These are phyloP conservation scores for Drosophila mimica DNA, from an alignment of 2,888 invertebrate species.

Conservation along the genomic window DNA sequence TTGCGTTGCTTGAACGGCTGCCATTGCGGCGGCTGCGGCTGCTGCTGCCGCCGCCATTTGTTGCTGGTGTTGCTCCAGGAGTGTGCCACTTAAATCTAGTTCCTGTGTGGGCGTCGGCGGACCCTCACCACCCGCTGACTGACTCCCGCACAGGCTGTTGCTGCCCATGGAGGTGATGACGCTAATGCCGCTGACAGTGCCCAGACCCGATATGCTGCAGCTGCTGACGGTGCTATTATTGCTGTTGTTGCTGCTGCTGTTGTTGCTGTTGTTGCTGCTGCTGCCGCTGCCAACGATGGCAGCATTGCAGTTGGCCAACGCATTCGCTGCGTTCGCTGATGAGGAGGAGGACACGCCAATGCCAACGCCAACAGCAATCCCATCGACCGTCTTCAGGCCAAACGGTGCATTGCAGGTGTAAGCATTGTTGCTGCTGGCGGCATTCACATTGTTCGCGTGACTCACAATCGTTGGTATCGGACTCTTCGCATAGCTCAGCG, in stretches of 20 bases:
- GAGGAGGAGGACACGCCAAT: conserved; percentile 40
- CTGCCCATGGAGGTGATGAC: conserved; percentile 78
- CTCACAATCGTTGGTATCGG: conserved; percentile 79
- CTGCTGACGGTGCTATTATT: conserved; percentile 50
- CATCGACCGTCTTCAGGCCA: conserved; percentile 83
- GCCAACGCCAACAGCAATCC: conserved; percentile 46
- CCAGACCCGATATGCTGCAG: conserved; percentile 60
- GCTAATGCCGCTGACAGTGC: conserved; percentile 71
- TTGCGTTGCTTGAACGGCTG: conserved; percentile 54
- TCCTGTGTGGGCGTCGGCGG: conserved; percentile 93
- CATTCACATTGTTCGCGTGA: conserved; percentile 70
- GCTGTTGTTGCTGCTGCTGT: conserved; percentile 53
- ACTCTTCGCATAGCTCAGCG: conserved; percentile 84
- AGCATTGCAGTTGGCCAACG: conserved; percentile 43
- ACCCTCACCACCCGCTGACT: conserved; percentile 86
- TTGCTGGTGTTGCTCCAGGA: conserved; percentile 77
- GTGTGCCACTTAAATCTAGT: conserved; percentile 87
- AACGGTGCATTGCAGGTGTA: conserved; percentile 84
- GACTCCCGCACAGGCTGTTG: conserved; percentile 68
- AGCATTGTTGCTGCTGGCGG: conserved; percentile 48
- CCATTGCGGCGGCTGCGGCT: conserved; percentile 51
- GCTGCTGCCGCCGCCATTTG: conserved; percentile 51
- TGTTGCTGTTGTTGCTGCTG: conserved; percentile 45
- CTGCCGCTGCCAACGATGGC: conserved; percentile 29
- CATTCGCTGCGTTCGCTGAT: conserved; percentile 44